Evolutionary conservation across 2,888 invertebrate genomes (phyloP).

Genomic region (Ephialtes manifestator): DNA sequence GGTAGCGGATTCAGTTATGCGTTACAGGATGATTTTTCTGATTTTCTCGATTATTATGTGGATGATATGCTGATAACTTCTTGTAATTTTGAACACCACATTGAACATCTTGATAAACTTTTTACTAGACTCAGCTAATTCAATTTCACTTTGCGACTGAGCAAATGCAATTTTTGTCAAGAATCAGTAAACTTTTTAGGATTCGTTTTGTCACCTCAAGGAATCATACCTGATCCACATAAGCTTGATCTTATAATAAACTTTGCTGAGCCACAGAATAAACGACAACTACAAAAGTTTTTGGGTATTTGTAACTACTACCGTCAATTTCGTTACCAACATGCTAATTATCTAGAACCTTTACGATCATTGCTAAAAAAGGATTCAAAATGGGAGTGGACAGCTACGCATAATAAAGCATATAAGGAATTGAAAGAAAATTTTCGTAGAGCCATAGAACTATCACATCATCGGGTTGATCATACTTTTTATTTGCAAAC

Average conservation of each 20-base stretch:
- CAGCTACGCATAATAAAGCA: constrained; percentile 38
- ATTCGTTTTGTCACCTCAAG: constrained; percentile 43
- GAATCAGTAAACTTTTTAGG: constrained; percentile 67
- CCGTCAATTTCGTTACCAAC: constrained; percentile 29
- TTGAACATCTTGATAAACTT: constrained; percentile 67
- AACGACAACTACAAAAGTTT: constrained; percentile 72
- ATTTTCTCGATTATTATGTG: no score
- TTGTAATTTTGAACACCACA: constrained; percentile 71
- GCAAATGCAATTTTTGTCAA: constrained; percentile 34
- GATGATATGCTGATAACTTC: constrained; percentile 70
- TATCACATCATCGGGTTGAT: constrained; percentile 46
- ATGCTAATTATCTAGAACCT: constrained; percentile 57
- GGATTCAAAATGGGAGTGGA: constrained; percentile 60
- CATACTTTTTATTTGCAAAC: constrained; percentile 66
- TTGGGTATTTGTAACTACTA: constrained; percentile 56
- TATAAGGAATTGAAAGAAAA: constrained; percentile 60
- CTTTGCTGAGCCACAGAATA: constrained; percentile 70
- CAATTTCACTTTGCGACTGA: constrained; percentile 70
- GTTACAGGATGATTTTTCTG: constrained; percentile 76
- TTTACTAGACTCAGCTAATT: constrained; percentile 65
- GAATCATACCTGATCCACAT: constrained; percentile 55
- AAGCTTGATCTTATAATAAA: constrained; percentile 70
- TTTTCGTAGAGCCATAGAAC: constrained; percentile 54
- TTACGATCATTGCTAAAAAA: constrained; percentile 58
- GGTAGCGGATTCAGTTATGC: constrained; percentile 39